Percentiles rank a stretch among this genome's conserved stretches.
Evolutionary conservation across 2,113 vertebrate genomes (phyloP).

Genomic region (Pipa parva): DNA sequence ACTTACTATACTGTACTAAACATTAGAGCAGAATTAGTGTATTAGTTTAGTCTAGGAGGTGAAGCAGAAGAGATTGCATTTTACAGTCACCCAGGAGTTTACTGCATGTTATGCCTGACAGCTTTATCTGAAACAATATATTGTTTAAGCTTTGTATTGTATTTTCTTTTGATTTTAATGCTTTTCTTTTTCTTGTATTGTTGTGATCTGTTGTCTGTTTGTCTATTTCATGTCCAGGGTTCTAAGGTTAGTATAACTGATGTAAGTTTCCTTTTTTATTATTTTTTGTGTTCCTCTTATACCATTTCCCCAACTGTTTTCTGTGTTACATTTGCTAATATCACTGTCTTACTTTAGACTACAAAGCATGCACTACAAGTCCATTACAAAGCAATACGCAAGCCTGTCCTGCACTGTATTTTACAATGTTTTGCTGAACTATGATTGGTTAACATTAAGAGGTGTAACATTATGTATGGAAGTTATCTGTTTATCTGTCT

Average conservation of each 20-base stretch:
- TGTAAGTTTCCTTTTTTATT: conserved; percentile 83
- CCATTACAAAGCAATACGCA: background rate
- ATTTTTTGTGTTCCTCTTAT: conserved; percentile 51
- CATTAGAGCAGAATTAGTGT: no score
- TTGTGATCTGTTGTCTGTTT: conserved; percentile 74
- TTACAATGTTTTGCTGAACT: background rate
- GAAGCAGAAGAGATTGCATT: no score
- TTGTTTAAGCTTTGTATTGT: conserved; percentile 66
- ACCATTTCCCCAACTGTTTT: background rate
- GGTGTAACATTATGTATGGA: no score
- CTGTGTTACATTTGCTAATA: background rate
- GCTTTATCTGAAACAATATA: conserved; percentile 11
- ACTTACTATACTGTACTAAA: no score
- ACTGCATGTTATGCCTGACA: no score
- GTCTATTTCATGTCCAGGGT: conserved; percentile 89
- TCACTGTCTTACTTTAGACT: background rate
- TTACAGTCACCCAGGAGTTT: no score
- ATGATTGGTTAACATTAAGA: no score
- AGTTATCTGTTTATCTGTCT: no score
- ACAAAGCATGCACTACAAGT: background rate
- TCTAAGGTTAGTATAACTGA: conserved; percentile 96
- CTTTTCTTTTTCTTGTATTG: conserved; percentile 75
- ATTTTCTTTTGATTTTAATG: conserved; percentile 79
- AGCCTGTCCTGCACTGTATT: background rate
- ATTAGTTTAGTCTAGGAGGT: no score